Evolutionary conservation across 1,140 invertebrate genomes (phyloP), one percentile per base, ranked within the genome.

Genomic region (Heliconius congener): DNA sequence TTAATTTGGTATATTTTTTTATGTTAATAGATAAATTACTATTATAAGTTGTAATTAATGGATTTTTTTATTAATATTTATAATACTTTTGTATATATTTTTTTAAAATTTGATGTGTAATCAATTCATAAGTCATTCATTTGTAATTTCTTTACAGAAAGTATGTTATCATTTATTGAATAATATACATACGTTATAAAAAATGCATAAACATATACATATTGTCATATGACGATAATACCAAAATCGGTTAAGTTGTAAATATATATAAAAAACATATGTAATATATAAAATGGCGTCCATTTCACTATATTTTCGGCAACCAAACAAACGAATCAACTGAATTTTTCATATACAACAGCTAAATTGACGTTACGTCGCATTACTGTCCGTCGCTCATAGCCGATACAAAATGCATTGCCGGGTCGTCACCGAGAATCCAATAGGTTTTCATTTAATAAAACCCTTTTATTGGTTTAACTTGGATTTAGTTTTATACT

Each of bases 381-480:
- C 23, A 42, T 71, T 75, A 85, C 81, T 92, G 83, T 87, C 74
- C 84, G 84, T 81, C 57, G 23, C n/a, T 30, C 85, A 74, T 83
- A 71, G 81, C 37, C 71, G 79, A 77, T 80, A 87, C 83, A 89
- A 91, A 91, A 89, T 89, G 87, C 91, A 92, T 81, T 79, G 81
- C 73, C 86, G 84, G 83, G 87, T 83, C 84, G 86, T 84, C 86
- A 86, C 81, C 85, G 80, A 87, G 86, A 88, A 92, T 92, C 90
- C 91, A 88, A 92, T 94, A 93, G 92, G 90, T 92, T 92, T 93
- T 92, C 90, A 91, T 93, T 92, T 90, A 92, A 92, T 91, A 90
- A 90, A 93, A 92, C 88, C 92, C 90, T 92, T 93, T 94, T 93
- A 93, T 94, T 93, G 92, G 92, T 92, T 94, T 94, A 94, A 89